Evolutionary conservation across 2,888 invertebrate species (phyloP).

Genomic region (Eulithis prunata): DNA sequence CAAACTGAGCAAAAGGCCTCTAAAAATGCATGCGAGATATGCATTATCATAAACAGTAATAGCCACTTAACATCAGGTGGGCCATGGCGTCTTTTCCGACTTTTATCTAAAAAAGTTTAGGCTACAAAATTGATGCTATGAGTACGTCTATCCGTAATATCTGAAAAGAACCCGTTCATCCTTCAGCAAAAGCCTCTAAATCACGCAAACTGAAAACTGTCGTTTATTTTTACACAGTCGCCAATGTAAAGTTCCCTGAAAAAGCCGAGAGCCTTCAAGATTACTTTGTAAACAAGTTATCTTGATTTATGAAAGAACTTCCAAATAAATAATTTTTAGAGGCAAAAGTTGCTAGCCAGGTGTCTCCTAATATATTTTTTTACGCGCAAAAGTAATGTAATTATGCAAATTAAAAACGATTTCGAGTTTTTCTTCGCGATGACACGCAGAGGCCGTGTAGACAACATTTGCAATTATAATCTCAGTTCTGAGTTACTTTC

Average conservation of each 20-base stretch:
- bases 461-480: constrained; percentile 25
- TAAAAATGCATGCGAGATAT: no score
- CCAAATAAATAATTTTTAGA: constrained; percentile 79
- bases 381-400: constrained; percentile 69
- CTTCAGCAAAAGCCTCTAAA: constrained; percentile 20
- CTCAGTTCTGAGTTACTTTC: neutral
- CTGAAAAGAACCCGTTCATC: constrained; percentile 8
- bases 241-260: constrained; percentile 52
- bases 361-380: constrained; percentile 78
- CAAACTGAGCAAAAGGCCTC: no score
- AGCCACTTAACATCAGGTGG: no score
- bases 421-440: constrained; percentile 48
- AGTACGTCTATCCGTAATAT: neutral
- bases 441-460: constrained; percentile 47
- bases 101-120: no score
- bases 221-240: constrained; percentile 56
- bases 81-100: no score
- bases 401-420: constrained; percentile 75
- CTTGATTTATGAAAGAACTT: constrained; percentile 82
- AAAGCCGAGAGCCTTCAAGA: constrained; percentile 58
- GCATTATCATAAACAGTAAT: no score
- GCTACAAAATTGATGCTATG: neutral
- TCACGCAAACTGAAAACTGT: constrained; percentile 45
- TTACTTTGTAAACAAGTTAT: constrained; percentile 82
- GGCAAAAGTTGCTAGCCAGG: constrained; percentile 78